Evolutionary conservation across 2,888 invertebrate species (phyloP).

Genomic region (Caenorhabditis sp.): DNA sequence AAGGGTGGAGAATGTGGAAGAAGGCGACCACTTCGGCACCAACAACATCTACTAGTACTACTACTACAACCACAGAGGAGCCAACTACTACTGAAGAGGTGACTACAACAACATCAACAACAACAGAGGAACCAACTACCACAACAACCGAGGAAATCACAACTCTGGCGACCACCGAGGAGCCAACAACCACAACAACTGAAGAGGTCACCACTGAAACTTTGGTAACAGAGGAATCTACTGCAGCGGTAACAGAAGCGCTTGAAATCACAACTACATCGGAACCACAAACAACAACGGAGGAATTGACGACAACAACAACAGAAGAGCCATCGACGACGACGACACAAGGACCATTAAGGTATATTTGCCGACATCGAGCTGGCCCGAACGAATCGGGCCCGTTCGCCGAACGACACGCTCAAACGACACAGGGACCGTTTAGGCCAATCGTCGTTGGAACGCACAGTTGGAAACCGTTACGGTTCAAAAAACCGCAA

Average conservation of each 20-base stretch:
- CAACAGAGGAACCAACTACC: slow-evolving; percentile 13
- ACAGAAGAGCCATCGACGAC: slow-evolving; percentile 8
- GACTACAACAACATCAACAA: slow-evolving; percentile 10
- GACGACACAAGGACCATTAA: slow-evolving; percentile 26
- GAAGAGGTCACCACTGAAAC: background rate
- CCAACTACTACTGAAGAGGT: slow-evolving; percentile 16
- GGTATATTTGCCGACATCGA: slow-evolving; percentile 54
- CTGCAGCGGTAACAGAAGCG: background rate
- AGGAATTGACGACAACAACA: too few relatives aligned
- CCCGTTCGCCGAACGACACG: slow-evolving; percentile 42
- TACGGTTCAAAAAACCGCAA: slow-evolving; percentile 40
- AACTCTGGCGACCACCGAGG: slow-evolving; percentile 8
- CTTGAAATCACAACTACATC: background rate
- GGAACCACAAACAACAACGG: background rate
- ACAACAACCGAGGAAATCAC: slow-evolving; percentile 10
- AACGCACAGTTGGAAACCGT: slow-evolving; percentile 42
- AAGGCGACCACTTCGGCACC: slow-evolving; percentile 33
- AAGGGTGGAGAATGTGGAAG: slow-evolving; percentile 44
- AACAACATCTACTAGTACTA: slow-evolving; percentile 7
- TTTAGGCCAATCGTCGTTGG: slow-evolving; percentile 49
- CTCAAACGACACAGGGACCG: slow-evolving; percentile 45
- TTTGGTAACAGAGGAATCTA: slow-evolving; percentile 2
- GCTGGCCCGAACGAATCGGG: slow-evolving; percentile 43
- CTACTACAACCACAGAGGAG: slow-evolving; percentile 11
- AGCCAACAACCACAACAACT: slow-evolving; percentile 8